These are phyloP conservation scores for Neomicropteryx cornuta DNA, from an alignment of 1,140 invertebrate genomes.

Conservation along the genomic window DNA sequence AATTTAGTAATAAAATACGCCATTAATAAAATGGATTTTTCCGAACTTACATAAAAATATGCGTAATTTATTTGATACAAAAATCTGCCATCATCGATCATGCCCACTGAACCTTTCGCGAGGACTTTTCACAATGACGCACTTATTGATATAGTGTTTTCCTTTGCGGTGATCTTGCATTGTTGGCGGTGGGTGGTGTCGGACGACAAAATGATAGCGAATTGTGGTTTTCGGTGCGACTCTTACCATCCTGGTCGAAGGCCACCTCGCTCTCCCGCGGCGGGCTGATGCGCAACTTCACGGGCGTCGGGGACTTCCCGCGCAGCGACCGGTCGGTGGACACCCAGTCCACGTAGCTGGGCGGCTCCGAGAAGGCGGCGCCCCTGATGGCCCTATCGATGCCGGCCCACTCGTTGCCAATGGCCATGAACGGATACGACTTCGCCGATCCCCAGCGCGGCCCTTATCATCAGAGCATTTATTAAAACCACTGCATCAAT, in stretches of 20 bases:
- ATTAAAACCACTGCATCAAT: too few relatives aligned
- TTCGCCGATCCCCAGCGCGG: too few relatives aligned
- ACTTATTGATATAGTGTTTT: background rate
- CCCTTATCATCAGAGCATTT: too few relatives aligned
- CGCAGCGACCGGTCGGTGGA: conserved; percentile 37
- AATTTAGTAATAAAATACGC: too few relatives aligned
- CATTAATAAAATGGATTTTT: too few relatives aligned
- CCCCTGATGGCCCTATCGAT: background rate
- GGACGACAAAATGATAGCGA: conserved; percentile 23
- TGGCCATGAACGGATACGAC: conserved; percentile 7
- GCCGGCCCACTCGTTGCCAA: conserved; percentile 1
- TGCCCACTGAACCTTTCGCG: too few relatives aligned
- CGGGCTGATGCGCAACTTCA: conserved; percentile 51
- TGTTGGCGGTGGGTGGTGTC: conserved; percentile 19
- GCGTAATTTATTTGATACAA: background rate
- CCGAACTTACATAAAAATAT: too few relatives aligned
- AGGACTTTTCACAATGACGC: conserved; percentile 1
- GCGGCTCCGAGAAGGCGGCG: too few relatives aligned
- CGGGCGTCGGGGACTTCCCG: conserved; percentile 50
- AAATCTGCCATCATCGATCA: background rate
- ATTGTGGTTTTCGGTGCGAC: conserved; percentile 23
- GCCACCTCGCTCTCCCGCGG: conserved; percentile 52
- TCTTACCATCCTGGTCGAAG: conserved; percentile 58
- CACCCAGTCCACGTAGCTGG: too few relatives aligned
- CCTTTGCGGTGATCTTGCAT: background rate